Conservation (phyloP, 2,888 invertebrate species). For the Xanthia icteritia region DNA sequence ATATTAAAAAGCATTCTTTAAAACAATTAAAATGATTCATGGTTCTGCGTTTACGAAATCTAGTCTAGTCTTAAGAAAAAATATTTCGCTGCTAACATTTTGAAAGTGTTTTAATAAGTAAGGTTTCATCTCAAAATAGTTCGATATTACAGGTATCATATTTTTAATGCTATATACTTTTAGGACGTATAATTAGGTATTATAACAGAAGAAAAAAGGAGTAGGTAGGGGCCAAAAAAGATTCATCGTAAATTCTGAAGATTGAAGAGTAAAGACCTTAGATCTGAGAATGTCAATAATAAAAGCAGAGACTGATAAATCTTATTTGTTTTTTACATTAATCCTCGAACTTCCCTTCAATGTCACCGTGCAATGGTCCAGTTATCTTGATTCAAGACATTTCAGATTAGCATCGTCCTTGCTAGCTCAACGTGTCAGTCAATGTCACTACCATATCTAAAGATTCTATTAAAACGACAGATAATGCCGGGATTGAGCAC, state of each 20-base stretch:
- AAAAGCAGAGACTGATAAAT: constrained; percentile 6
- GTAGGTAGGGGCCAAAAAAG: neutral
- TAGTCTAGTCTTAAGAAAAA: constrained; percentile 17
- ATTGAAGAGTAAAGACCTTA: neutral
- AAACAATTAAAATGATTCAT: constrained; percentile 51
- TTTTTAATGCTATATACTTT: neutral
- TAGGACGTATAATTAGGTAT: too few relatives aligned
- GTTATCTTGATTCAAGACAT: constrained; percentile 19
- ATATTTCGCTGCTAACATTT: neutral
- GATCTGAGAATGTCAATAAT: neutral
- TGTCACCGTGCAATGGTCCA: constrained; percentile 28
- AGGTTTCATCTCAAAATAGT: neutral
- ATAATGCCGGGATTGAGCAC: constrained; percentile 12
- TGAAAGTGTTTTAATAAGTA: constrained; percentile 23
- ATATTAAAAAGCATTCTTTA: constrained; percentile 38
- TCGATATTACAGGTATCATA: neutral
- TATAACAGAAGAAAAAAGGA: neutral
- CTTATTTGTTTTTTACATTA: neutral
- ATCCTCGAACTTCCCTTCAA: neutral
- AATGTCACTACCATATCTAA: constrained; percentile 36
- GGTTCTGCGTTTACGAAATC: constrained; percentile 46
- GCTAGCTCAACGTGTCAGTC: constrained; percentile 19
- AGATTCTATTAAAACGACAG: constrained; percentile 26
- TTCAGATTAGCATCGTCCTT: constrained; percentile 38
- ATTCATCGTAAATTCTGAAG: neutral